Evolutionary conservation across 1,140 invertebrate species (phyloP).

Genomic region (Listronotus oregonensis): DNA sequence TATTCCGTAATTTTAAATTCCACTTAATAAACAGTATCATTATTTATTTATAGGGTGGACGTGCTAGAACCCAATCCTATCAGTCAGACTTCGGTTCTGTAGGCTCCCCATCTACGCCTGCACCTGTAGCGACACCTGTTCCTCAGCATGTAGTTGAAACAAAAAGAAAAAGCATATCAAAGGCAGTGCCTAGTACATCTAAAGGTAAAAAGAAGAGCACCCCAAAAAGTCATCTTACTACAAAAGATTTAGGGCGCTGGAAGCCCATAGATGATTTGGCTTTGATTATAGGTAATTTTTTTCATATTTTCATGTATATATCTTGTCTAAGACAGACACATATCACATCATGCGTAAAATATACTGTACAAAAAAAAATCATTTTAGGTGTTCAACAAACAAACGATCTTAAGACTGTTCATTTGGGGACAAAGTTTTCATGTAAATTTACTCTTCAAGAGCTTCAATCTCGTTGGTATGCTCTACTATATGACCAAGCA

Average conservation of each 20-base stretch:
- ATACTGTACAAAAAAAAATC: not conserved
- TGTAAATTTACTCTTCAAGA: conserved; percentile 93
- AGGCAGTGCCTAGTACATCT: conserved; percentile 39
- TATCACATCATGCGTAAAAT: not conserved
- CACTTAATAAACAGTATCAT: conserved; percentile 2
- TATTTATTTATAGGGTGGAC: conserved; percentile 54
- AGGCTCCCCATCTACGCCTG: conserved; percentile 41
- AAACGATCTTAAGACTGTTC: conserved; percentile 84
- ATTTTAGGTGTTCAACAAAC: conserved; percentile 79
- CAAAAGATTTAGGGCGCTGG: conserved; percentile 92
- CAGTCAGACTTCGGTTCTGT: conserved; percentile 51
- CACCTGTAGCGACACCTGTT: conserved; percentile 12
- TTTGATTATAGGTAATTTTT: conserved; percentile 75
- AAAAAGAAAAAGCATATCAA: conserved; percentile 46
- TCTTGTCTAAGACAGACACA: not conserved
- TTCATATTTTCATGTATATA: not conserved
- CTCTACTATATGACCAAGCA: conserved; percentile 88
- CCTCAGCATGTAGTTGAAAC: conserved; percentile 44
- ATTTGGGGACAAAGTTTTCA: conserved; percentile 93
- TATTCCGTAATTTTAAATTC: not conserved
- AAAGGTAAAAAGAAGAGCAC: conserved; percentile 60
- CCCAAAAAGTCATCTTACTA: conserved; percentile 67
- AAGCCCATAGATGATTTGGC: conserved; percentile 96
- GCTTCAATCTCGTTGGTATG: conserved; percentile 95
- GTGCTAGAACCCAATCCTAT: conserved; percentile 55